These are phyloP conservation scores for Caenorhabditis macrosperma DNA, from an alignment of 2,888 invertebrate species.

Conservation along the genomic window DNA sequence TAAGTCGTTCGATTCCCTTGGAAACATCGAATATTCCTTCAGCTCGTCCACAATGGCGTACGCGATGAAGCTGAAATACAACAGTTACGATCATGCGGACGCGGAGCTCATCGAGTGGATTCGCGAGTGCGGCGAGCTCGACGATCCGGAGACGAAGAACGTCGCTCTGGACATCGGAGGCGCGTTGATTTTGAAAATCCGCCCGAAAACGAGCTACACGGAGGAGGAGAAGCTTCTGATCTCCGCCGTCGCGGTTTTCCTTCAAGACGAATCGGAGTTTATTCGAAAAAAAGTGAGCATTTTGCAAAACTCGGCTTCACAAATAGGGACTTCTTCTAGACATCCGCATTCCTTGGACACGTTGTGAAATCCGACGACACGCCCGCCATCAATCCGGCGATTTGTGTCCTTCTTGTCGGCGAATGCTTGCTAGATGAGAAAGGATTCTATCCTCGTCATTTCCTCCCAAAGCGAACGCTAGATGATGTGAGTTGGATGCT, in stretches of 20 bases:
- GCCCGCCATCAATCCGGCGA: slow-evolving; percentile 39
- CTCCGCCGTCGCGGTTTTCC: slow-evolving; percentile 37
- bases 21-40: not conserved
- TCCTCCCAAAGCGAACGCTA: too few species aligned
- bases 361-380: slow-evolving; percentile 8
- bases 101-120: slow-evolving; percentile 39
- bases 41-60: slow-evolving; percentile 40
- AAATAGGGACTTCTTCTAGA: slow-evolving; percentile 3
- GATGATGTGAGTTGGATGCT: not conserved
- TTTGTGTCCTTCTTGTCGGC: slow-evolving; percentile 31
- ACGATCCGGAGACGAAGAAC: slow-evolving; percentile 42
- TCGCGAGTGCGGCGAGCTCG: slow-evolving; percentile 39
- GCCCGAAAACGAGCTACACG: slow-evolving; percentile 15
- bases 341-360: slow-evolving; percentile 8
- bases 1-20: slow-evolving; percentile 1
- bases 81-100: not conserved
- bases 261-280: slow-evolving; percentile 53
- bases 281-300: slow-evolving; percentile 48
- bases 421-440: slow-evolving; percentile 40
- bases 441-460: too few species aligned
- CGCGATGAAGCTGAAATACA: slow-evolving; percentile 29
- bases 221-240: slow-evolving; percentile 27
- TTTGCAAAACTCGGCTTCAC: too few species aligned
- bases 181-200: slow-evolving; percentile 1
- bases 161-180: slow-evolving; percentile 41